A percentile compares a stretch with the other conserved stretches of the same genome.
Evolutionary conservation across 2,113 vertebrate genomes (phyloP).

Genomic region (Actenoides hombroni): DNA sequence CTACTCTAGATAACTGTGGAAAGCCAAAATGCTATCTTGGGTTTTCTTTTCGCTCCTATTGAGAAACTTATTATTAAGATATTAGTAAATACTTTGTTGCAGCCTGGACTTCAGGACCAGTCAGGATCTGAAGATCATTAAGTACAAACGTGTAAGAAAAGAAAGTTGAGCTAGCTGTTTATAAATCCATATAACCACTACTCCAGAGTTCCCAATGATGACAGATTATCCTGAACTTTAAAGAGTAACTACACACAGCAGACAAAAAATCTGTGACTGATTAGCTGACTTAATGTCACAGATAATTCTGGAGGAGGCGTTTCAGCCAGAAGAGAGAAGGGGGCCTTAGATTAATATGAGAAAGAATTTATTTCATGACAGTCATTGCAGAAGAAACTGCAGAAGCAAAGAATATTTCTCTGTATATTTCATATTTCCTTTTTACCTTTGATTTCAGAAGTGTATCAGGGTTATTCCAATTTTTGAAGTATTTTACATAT

Average conservation of each 20-base stretch:
- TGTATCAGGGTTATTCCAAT: not conserved
- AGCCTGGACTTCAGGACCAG: not conserved
- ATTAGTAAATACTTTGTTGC: not conserved
- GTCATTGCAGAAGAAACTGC: not conserved
- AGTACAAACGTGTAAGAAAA: not conserved
- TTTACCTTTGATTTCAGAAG: not conserved
- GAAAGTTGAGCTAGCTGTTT: not conserved
- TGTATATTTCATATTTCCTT: not conserved
- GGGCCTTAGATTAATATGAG: not conserved
- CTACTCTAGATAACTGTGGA: not conserved
- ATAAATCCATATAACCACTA: not conserved
- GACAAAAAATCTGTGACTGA: not conserved
- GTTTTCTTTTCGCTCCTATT: rapidly evolving
- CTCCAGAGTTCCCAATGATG: not conserved
- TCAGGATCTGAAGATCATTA: not conserved
- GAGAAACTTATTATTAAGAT: not conserved
- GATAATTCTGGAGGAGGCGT: not conserved
- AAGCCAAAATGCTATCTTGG: not conserved
- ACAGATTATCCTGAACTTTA: not conserved
- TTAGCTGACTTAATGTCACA: not conserved
- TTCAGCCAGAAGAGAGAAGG: not conserved
- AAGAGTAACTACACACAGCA: not conserved
- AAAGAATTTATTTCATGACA: not conserved
- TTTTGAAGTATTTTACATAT: not conserved
- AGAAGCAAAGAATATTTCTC: not conserved